Evolutionary conservation across 2,888 invertebrate species (phyloP).

Genomic region (Pseudoips prasinana): DNA sequence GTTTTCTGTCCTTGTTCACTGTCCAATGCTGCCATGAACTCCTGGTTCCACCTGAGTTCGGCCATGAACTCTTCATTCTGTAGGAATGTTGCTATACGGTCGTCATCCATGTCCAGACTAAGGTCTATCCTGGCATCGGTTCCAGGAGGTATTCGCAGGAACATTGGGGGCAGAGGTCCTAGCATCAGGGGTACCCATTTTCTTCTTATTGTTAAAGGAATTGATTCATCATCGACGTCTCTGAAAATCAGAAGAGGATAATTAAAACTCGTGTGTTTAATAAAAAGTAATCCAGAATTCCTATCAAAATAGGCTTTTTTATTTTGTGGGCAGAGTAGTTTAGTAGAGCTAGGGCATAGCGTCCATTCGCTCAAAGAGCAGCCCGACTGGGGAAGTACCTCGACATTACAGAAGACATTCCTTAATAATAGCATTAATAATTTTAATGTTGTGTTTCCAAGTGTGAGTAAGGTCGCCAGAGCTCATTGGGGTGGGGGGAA

Average conservation of each 20-base stretch:
- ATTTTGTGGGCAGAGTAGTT: too few relatives aligned
- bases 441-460: too few relatives aligned
- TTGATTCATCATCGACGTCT: conserved; percentile 65
- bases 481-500: too few relatives aligned
- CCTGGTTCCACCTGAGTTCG: conserved; percentile 91
- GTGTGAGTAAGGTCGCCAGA: too few relatives aligned
- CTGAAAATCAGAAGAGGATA: conserved; percentile 35
- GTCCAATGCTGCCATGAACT: conserved; percentile 92
- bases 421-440: too few relatives aligned
- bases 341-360: too few relatives aligned
- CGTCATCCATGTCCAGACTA: conserved; percentile 88
- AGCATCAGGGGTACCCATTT: conserved; percentile 92
- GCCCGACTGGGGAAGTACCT: too few relatives aligned
- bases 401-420: too few relatives aligned
- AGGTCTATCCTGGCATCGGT: conserved; percentile 75
- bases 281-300: too few relatives aligned
- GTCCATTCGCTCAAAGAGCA: too few relatives aligned
- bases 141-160: conserved; percentile 84
- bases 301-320: too few relatives aligned
- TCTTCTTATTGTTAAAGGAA: conserved; percentile 67
- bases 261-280: too few relatives aligned
- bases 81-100: conserved; percentile 91
- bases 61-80: conserved; percentile 96
- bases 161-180: conserved; percentile 89
- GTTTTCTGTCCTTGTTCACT: conserved; percentile 84